A percentile compares a stretch with the other conserved stretches of the same genome.
phyloP scores from a whole-genome alignment of 2,888 invertebrate genomes.

The Neoitamus cyanurus region DNA sequence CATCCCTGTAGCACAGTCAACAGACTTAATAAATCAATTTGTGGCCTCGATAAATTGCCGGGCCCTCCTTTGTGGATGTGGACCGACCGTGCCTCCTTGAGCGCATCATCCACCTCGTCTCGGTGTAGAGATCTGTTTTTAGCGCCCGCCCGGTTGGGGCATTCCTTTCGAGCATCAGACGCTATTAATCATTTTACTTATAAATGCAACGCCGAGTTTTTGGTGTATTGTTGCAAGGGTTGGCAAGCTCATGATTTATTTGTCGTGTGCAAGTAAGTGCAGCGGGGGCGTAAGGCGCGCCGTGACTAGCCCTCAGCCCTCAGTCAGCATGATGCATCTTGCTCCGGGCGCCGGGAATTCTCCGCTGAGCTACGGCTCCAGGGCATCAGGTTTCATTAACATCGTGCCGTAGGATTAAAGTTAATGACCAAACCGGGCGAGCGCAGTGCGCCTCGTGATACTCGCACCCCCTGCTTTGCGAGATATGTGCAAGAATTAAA shows the following conservation, averaged over 20 bases:
- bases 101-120: not conserved
- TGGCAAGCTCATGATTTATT: slow-evolving; percentile 26
- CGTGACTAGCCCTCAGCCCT: not conserved
- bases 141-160: not conserved
- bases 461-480: not conserved
- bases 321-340: not conserved
- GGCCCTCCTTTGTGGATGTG: not conserved
- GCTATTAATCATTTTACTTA: slow-evolving; percentile 31
- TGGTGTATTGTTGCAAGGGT: slow-evolving; percentile 28
- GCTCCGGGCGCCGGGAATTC: not conserved
- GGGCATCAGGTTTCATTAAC: slow-evolving; percentile 8
- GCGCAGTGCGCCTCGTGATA: not conserved
- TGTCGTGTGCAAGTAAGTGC: slow-evolving; percentile 14
- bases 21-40: slow-evolving; percentile 25
- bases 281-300: not conserved
- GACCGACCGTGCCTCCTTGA: not conserved
- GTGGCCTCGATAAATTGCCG: slow-evolving; percentile 20
- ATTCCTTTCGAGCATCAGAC: not conserved
- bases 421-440: slow-evolving; percentile 13
- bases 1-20: not conserved
- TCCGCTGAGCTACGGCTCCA: not conserved
- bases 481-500: slow-evolving; percentile 5
- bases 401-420: not conserved
- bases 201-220: slow-evolving; percentile 26
- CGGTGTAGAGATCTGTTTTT: not conserved